Percentiles rank a stretch among this genome's conserved stretches.
These are phyloP conservation scores for rat (Rattus norvegicus) DNA, from an alignment of 2,113 vertebrate genomes.

Conservation along the genomic window DNA sequence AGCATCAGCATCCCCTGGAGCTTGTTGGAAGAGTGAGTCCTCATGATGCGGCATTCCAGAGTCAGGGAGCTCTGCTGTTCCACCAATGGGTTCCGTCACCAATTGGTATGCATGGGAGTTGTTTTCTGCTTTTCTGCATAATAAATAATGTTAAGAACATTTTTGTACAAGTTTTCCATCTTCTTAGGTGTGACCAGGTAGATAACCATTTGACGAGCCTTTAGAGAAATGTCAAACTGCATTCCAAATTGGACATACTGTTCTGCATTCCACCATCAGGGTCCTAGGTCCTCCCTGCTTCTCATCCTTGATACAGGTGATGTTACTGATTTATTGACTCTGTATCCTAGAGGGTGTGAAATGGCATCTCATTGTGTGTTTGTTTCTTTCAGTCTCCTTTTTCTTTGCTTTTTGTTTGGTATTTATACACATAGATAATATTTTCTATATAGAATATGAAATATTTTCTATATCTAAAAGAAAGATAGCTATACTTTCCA, in stretches of 20 bases:
- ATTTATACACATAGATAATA: neutral
- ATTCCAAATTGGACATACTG: neutral
- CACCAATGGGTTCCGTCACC: neutral
- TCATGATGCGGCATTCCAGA: too few species aligned
- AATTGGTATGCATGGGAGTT: neutral
- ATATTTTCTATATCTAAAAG: neutral
- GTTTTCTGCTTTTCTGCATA: neutral
- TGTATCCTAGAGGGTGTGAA: neutral
- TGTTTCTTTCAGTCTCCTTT: neutral
- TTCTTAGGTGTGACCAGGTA: neutral
- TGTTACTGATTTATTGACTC: neutral
- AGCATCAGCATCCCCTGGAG: neutral
- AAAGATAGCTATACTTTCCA: neutral
- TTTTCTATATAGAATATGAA: neutral
- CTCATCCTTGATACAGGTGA: neutral
- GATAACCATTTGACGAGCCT: neutral
- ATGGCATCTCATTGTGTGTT: neutral
- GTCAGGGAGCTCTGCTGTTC: too few species aligned
- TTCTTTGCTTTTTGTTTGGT: neutral
- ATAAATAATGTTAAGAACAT: neutral
- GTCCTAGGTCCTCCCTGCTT: neutral
- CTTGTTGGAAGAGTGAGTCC: neutral
- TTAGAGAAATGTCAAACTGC: neutral
- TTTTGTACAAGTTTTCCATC: neutral
- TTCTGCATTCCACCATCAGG: neutral